These are phyloP conservation scores for Stenurella melanura DNA, from an alignment of 2,888 invertebrate species.

Conservation along the genomic window DNA sequence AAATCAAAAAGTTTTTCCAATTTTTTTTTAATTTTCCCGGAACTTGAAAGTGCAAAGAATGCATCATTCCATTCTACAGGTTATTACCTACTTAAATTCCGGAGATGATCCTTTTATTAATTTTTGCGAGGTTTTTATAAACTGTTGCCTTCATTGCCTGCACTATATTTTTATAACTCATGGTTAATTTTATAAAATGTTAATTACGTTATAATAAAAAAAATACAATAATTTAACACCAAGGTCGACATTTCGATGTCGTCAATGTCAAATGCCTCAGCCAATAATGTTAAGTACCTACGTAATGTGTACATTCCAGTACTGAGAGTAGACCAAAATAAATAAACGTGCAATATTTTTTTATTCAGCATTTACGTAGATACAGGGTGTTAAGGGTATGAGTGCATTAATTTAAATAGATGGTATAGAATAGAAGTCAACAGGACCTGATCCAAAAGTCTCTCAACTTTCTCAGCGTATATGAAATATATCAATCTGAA, in stretches of 20 bases:
- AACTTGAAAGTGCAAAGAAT: no score
- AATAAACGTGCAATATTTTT: neutral
- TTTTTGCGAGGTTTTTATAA: no score
- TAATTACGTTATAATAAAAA: neutral
- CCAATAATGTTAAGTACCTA: neutral
- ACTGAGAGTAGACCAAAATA: neutral
- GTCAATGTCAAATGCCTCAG: slow-evolving; percentile 19
- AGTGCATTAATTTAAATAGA: neutral
- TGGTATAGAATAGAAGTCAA: no score
- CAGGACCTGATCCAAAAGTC: no score
- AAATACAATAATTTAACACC: neutral
- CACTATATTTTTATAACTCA: neutral
- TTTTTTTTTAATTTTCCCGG: no score
- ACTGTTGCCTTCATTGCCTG: no score
- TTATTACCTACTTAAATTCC: no score
- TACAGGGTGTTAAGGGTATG: neutral
- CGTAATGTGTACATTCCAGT: neutral
- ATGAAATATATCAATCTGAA: no score
- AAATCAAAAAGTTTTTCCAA: no score
- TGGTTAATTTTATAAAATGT: neutral
- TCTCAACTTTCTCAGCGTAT: no score
- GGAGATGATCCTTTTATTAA: no score
- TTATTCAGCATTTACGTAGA: neutral
- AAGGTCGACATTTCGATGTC: slow-evolving; percentile 10
- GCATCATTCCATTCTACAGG: no score